Evolutionary conservation across 2,888 invertebrate genomes (phyloP), one percentile per base, ranked within the genome.

Genomic region (Xanthia togata): DNA sequence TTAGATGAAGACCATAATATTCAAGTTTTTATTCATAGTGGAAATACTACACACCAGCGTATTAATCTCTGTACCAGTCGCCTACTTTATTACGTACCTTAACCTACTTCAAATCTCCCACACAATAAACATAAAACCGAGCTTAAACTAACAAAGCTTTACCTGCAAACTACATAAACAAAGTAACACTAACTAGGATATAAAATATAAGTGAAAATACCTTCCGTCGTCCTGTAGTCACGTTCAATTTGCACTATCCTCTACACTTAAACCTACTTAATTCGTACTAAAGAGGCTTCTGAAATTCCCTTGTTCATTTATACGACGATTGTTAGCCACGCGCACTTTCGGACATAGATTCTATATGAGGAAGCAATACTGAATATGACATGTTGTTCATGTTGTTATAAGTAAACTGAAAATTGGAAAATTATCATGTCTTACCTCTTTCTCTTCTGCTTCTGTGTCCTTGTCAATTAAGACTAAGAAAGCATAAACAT

Each of bases 231-330:
- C 77, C 72, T 70, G 71, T 81, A 86, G 87, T 87, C 89, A 89
- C 87, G 89, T 89, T 83, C 88, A 92, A 93, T 92, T 92, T 93
- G 89, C 91, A 90, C 90, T 91, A 90, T 88, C 88, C 89, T 83
- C 86, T 84, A 89, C 90, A 90, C 90, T 92, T 91, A 91, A 93
- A 93, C 92, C 92, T 93, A 92, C 92, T 94, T 94, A 93, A 94
- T 94, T 93, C 91, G 90, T 88, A 91, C 92, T 93, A 93, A 94
- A 93, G 93, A 91, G 91, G 89, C 93, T 90, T 89, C 89, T 89
- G 90, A 91, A 93, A 91, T 91, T 91, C 91, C 90, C 93, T 93
- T 93, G 93, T 91, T 92, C 94, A 91, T 92, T 94, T 93, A 91
- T 92, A 93, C 90, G 90, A 91, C 92, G 89, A 91, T 90, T 93